Evolutionary conservation across 2,888 invertebrate species (phyloP).

Genomic region (Macrosoma leucophasiata): DNA sequence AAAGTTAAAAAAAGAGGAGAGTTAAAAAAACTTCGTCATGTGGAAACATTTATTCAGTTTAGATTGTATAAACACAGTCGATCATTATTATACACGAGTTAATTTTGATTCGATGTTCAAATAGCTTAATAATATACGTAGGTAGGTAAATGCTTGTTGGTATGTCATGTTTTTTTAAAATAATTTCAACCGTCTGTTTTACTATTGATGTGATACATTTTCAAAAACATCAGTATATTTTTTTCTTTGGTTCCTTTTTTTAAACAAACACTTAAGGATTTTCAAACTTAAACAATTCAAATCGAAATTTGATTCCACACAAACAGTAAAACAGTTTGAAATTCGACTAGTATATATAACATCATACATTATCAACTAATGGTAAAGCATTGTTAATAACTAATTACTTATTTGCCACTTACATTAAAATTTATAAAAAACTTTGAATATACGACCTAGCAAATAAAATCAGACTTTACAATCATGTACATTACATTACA

Average conservation of each 20-base stretch:
- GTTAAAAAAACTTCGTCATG: slow-evolving; percentile 30
- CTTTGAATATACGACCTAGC: slow-evolving; percentile 9
- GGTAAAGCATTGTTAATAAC: slow-evolving; percentile 12
- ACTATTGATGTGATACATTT: slow-evolving; percentile 32
- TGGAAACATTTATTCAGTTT: slow-evolving; percentile 60
- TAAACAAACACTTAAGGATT: slow-evolving; percentile 6
- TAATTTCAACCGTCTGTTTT: slow-evolving; percentile 25
- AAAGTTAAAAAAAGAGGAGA: slow-evolving; percentile 11
- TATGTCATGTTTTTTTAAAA: slow-evolving; percentile 44
- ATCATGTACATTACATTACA: slow-evolving; percentile 12
- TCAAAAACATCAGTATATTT: slow-evolving; percentile 5
- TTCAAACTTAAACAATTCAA: slow-evolving; percentile 1
- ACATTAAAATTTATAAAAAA: slow-evolving; percentile 7
- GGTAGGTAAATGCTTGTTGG: slow-evolving; percentile 58
- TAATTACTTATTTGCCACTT: too few relatives aligned
- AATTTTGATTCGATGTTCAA: slow-evolving; percentile 35
- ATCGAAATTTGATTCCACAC: slow-evolving; percentile 5
- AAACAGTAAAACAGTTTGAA: slow-evolving; percentile 24
- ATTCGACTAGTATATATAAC: slow-evolving; percentile 25
- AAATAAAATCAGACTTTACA: slow-evolving; percentile 23
- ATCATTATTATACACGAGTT: slow-evolving; percentile 39
- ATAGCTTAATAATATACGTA: slow-evolving; percentile 39
- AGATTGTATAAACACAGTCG: slow-evolving; percentile 58
- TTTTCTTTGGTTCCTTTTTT: slow-evolving; percentile 14
- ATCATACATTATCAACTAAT: slow-evolving; percentile 12